Evolutionary conservation across 1,140 invertebrate species (phyloP), one percentile per base, ranked within the genome.

Genomic region (Drosophila prosaltans): DNA sequence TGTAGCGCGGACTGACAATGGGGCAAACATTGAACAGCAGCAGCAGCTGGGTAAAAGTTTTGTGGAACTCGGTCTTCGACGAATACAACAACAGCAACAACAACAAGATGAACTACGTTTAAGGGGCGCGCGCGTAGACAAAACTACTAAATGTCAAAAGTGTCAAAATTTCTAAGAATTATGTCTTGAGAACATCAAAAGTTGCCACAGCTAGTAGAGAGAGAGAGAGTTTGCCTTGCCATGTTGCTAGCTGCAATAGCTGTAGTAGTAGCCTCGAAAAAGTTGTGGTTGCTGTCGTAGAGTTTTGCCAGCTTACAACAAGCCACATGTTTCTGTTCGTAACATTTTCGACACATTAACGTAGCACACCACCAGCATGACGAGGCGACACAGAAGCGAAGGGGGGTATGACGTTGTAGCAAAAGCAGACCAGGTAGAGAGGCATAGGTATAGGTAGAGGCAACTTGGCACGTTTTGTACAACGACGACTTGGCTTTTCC

Each of bases 141-240:
- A 89, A 89, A 89, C 84, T 90, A 89, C 84, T 89, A 89, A 89
- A 89, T 90, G 84, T 89, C 84, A 90, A 90, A 84, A 89, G 84
- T 89, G 84, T 89, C 84, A 89, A 89, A 88, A 89, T 78, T 90
- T 84, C 81, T 68, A 76, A 67, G 84, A 90, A 90, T 85, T 90
- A 90, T 89, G 85, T 89, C 84, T 89, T 76, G 71, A 82, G 78
- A 84, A 88, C 85, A 88, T 88, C 84, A 89, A 73, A 89, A 89
- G 78, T 89, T 89, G 77, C 58, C 16, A 16, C 16, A 16, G 16
- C 16, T 16, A 16, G 16, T 67, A 60, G 72, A 32, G 48, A 61
- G 67, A 57, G 16, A 69, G 64, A 26, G 51, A 58, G 55, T 48
- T 48, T 48, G 21, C 30, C 30, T 41, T 24, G 30, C 69, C 61